phyloP scores from a whole-genome alignment of 2,888 invertebrate species.

The Brachyptera risi region DNA sequence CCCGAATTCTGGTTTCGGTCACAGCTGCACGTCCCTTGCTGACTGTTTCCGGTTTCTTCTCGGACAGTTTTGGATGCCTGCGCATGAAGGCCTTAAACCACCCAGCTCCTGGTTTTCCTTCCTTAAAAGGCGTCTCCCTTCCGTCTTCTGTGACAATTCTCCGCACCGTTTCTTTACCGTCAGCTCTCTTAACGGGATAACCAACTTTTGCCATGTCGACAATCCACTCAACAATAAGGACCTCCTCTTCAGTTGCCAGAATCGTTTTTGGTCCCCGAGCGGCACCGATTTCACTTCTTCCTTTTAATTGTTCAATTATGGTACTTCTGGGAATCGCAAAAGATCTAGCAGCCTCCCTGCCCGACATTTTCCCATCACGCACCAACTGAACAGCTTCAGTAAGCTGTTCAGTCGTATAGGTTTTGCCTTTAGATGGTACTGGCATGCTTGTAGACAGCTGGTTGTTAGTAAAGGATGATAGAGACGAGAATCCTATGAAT shows the following conservation, averaged over 20 bases:
- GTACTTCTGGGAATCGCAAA: not conserved
- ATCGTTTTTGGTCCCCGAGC: not conserved
- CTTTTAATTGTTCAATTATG: not conserved
- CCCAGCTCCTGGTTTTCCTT: conserved; percentile 37
- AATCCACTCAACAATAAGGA: conserved; percentile 38
- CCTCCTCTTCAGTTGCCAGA: not conserved
- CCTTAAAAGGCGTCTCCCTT: conserved; percentile 37
- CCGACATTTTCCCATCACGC: not conserved
- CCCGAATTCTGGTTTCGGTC: conserved; percentile 37
- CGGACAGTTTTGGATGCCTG: conserved; percentile 36
- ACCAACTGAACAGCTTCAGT: not conserved
- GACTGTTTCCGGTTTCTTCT: conserved; percentile 36
- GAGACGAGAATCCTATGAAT: too few relatives aligned
- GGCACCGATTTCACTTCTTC: not conserved
- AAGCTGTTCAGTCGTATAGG: not conserved
- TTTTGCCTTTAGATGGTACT: too few relatives aligned
- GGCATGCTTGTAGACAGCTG: too few relatives aligned
- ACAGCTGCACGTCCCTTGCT: conserved; percentile 39
- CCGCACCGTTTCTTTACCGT: conserved; percentile 27
- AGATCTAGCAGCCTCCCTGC: not conserved
- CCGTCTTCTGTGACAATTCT: conserved; percentile 25
- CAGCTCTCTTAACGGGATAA: conserved; percentile 33
- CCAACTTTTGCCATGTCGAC: conserved; percentile 34
- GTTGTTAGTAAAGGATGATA: too few relatives aligned
- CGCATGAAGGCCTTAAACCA: conserved; percentile 39